phyloP scores from a whole-genome alignment of 2,113 vertebrate species.

The Rutilus rutilus region DNA sequence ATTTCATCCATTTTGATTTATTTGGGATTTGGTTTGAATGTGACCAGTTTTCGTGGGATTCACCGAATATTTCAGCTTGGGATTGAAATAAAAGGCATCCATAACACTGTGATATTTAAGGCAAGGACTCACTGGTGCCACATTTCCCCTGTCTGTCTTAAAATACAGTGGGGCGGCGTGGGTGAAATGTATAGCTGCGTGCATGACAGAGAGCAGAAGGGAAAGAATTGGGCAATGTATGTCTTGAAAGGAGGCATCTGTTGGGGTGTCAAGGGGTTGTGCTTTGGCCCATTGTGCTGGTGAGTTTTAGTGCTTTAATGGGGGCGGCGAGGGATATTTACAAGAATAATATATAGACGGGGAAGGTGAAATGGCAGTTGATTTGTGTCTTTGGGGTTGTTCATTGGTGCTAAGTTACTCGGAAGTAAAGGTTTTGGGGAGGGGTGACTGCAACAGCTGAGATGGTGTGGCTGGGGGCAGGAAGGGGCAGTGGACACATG shows the following conservation, averaged over 20 bases:
- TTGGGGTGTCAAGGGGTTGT: constrained; percentile 22
- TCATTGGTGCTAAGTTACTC: constrained; percentile 65
- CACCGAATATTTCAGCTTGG: neutral
- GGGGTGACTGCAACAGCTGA: constrained; percentile 35
- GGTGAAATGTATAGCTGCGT: constrained; percentile 1
- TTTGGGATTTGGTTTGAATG: neutral
- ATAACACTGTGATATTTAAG: neutral
- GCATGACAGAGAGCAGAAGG: constrained; percentile 13
- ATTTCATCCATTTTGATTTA: neutral
- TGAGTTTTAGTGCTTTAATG: constrained; percentile 16
- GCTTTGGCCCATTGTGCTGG: constrained; percentile 13
- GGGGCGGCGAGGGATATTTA: neutral
- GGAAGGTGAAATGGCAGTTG: constrained; percentile 32
- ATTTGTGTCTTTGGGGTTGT: constrained; percentile 18
- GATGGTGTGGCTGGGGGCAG: constrained; percentile 46
- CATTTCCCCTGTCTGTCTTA: constrained; percentile 14
- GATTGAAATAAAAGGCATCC: neutral
- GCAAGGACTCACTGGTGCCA: neutral
- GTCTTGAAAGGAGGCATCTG: constrained; percentile 39
- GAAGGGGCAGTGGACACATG: constrained; percentile 42
- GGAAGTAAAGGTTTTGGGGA: constrained; percentile 60
- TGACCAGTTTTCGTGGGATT: neutral
- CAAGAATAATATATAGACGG: constrained; percentile 34
- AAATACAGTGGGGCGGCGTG: neutral
- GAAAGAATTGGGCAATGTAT: neutral